Evolutionary conservation across 2,888 invertebrate species (phyloP).

Genomic region (Thysanoteuthis rhombus): DNA sequence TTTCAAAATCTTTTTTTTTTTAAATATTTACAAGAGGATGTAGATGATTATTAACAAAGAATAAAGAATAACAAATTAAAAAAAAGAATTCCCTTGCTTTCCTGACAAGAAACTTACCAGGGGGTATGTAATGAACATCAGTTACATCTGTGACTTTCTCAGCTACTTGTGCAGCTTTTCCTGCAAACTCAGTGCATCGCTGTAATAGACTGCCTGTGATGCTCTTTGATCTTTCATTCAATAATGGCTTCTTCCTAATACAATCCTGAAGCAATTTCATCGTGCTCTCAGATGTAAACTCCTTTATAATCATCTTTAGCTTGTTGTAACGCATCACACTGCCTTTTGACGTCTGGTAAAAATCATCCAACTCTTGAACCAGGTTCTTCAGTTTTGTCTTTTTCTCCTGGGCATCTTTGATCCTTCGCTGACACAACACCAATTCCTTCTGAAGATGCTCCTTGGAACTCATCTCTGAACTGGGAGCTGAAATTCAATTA

Average conservation of each 20-base stretch:
- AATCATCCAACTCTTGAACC: neutral
- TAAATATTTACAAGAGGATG: too few relatives aligned
- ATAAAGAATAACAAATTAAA: too few relatives aligned
- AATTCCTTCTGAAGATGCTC: constrained; percentile 24
- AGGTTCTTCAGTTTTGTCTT: neutral
- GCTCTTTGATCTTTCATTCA: neutral
- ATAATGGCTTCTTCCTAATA: neutral
- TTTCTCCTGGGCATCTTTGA: constrained; percentile 13
- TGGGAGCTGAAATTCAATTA: neutral
- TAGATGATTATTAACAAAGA: too few relatives aligned
- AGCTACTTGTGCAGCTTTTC: neutral
- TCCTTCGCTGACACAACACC: neutral
- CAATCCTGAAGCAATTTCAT: constrained; percentile 24
- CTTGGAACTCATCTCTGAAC: neutral
- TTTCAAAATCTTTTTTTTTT: too few relatives aligned
- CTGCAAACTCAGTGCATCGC: constrained; percentile 19
- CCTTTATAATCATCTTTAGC: neutral
- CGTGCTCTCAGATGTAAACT: neutral
- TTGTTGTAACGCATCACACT: constrained; percentile 20
- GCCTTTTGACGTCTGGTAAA: constrained; percentile 12
- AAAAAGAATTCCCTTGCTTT: too few relatives aligned
- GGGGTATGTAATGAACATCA: neutral
- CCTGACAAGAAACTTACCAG: neutral
- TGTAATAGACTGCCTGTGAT: neutral
- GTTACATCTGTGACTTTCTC: neutral